Percentiles rank a stretch among this genome's conserved stretches.
Conservation (phyloP, 2,113 vertebrate genomes). For the Entomyzon cyanotis region DNA sequence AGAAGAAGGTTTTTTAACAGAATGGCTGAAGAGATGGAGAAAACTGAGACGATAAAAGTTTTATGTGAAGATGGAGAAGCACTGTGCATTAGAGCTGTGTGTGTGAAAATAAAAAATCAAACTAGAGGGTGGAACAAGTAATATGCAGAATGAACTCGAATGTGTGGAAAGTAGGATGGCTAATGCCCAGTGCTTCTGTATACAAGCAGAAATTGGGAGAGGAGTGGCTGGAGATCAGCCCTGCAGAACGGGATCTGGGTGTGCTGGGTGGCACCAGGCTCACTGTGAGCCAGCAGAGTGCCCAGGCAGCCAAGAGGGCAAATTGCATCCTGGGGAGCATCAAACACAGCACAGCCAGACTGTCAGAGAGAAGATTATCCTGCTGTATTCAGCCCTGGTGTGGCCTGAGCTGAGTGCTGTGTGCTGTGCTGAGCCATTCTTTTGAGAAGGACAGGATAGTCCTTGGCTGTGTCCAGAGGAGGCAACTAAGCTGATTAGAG, state of each 20-base stretch:
- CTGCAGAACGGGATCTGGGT: neutral
- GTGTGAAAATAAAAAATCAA: neutral
- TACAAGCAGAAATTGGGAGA: neutral
- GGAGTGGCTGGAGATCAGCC: neutral
- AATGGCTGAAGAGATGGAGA: neutral
- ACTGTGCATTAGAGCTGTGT: neutral
- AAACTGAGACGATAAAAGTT: neutral
- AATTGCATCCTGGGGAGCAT: rapidly evolving
- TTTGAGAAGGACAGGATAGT: rapidly evolving
- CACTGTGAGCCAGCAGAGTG: neutral
- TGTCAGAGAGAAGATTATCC: rapidly evolving
- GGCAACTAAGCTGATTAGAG: neutral
- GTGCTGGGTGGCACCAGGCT: rapidly evolving
- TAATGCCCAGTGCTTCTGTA: neutral
- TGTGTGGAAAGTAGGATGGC: neutral
- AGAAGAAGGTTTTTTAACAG: neutral
- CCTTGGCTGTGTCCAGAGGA: neutral
- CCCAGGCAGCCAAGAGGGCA: neutral
- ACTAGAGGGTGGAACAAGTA: neutral
- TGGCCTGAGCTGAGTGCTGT: too few species aligned
- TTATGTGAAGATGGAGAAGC: neutral
- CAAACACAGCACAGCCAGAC: rapidly evolving
- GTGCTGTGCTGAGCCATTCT: neutral
- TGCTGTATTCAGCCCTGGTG: rapidly evolving
- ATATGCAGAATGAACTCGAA: neutral